These are phyloP conservation scores for Trematomus loennbergii DNA, from an alignment of 2,113 vertebrate species.

Conservation along the genomic window DNA sequence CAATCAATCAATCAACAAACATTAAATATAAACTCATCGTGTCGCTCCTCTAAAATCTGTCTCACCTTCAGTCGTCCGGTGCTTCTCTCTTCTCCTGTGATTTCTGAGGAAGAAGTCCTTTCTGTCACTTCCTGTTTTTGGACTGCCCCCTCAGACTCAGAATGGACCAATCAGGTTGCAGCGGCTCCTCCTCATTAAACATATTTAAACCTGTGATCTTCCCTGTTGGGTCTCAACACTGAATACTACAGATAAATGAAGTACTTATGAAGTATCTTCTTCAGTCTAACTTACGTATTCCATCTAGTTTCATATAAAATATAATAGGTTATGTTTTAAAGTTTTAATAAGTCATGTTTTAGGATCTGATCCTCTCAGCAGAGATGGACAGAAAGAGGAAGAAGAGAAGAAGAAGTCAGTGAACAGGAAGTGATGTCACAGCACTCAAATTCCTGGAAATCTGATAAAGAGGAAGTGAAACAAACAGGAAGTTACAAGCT, in stretches of 20 bases:
- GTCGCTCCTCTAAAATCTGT: no score
- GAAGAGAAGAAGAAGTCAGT: conserved; percentile 41
- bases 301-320: no score
- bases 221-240: no score
- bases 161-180: conserved; percentile 1
- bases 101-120: neutral
- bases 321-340: no score
- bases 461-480: neutral
- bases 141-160: conserved; percentile 29
- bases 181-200: neutral
- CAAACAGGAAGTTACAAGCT: neutral
- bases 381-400: conserved; percentile 51
- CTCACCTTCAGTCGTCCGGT: neutral
- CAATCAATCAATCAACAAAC: no score
- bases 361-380: no score
- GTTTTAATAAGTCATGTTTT: no score
- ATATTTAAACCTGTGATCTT: no score
- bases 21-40: no score
- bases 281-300: no score
- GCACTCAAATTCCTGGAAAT: neutral
- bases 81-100: neutral
- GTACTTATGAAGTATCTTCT: no score
- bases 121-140: conserved; percentile 41
- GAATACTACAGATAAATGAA: no score
- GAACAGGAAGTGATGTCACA: conserved; percentile 46